These are phyloP conservation scores for Gastracanthus pulcherrimus DNA, from an alignment of 2,888 invertebrate genomes.

Conservation along the genomic window DNA sequence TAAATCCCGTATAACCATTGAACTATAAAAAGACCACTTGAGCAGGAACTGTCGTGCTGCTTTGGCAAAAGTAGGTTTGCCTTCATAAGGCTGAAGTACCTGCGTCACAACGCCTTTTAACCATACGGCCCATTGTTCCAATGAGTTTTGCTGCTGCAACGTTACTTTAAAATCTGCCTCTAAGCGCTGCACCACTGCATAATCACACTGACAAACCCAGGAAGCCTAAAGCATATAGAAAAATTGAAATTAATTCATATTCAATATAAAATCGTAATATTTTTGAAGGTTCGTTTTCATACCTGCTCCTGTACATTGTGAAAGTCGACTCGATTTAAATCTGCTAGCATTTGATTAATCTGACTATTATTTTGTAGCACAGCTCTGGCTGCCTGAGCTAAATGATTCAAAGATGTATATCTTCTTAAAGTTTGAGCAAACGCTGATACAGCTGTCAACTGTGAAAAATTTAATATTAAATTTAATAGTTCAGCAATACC, in stretches of 20 bases:
- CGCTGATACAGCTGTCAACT: constrained; percentile 89
- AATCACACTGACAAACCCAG: constrained; percentile 98
- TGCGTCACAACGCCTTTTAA: constrained; percentile 94
- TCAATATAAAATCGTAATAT: neutral
- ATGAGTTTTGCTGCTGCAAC: constrained; percentile 92
- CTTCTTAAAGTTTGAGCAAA: constrained; percentile 96
- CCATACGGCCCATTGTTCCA: constrained; percentile 99
- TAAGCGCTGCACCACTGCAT: constrained; percentile 88
- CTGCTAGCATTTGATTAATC: constrained; percentile 97
- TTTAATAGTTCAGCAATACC: neutral
- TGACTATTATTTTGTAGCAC: constrained; percentile 96
- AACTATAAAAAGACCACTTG: constrained; percentile 99
- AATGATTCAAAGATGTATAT: constrained; percentile 97
- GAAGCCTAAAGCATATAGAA: constrained; percentile 84
- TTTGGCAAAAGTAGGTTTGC: constrained; percentile 88
- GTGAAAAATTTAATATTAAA: constrained; percentile 33
- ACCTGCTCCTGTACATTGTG: constrained; percentile 94
- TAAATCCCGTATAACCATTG: constrained; percentile 98
- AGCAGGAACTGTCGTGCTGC: constrained; percentile 95
- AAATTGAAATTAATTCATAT: constrained; percentile 69
- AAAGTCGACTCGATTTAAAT: constrained; percentile 98
- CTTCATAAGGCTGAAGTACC: constrained; percentile 93
- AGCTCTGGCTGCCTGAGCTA: constrained; percentile 96
- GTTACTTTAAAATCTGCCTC: constrained; percentile 97
- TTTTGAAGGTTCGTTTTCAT: constrained; percentile 47